Percentiles rank a stretch among this genome's conserved stretches.
phyloP scores from a whole-genome alignment of 2,888 invertebrate species.

The Gymnocheta viridis region DNA sequence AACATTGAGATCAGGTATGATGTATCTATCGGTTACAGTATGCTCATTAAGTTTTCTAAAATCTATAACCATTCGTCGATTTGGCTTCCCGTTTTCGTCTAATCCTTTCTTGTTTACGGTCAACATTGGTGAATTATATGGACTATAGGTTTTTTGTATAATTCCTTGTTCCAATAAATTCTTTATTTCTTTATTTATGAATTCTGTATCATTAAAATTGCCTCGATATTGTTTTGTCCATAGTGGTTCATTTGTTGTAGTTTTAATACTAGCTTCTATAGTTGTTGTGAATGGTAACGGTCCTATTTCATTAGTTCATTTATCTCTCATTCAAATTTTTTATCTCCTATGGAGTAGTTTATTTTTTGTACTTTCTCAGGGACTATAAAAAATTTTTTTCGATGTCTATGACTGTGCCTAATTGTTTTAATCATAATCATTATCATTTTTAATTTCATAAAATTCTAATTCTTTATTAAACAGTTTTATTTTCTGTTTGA shows the following conservation, averaged over 20 bases:
- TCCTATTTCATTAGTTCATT: constrained; percentile 9
- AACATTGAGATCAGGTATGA: constrained; percentile 9
- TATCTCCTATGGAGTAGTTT: constrained; percentile 21
- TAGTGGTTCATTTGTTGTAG: not conserved
- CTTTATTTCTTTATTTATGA: constrained; percentile 23
- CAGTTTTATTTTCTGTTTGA: constrained; percentile 12
- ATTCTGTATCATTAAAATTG: constrained; percentile 4
- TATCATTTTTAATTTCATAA: constrained; percentile 1
- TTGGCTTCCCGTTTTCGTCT: constrained; percentile 36
- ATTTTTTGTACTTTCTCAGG: not conserved
- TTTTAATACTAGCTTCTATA: not conserved
- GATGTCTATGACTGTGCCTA: not conserved
- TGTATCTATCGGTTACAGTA: constrained; percentile 27
- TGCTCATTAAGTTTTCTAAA: constrained; percentile 30
- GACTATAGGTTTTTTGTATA: constrained; percentile 37
- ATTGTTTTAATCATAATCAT: constrained; percentile 31
- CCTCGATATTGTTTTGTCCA: too few species aligned
- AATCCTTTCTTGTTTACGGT: constrained; percentile 18
- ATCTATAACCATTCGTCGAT: constrained; percentile 11
- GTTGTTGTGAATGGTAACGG: constrained; percentile 17
- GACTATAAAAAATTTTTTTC: constrained; percentile 14
- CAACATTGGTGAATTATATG: constrained; percentile 1
- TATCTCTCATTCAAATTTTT: too few species aligned
- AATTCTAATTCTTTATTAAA: constrained; percentile 12
- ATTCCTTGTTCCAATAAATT: constrained; percentile 22